Percentiles rank a stretch among this genome's conserved stretches.
Conservation (phyloP, 2,888 invertebrate species). For the Lasius platythorax region DNA sequence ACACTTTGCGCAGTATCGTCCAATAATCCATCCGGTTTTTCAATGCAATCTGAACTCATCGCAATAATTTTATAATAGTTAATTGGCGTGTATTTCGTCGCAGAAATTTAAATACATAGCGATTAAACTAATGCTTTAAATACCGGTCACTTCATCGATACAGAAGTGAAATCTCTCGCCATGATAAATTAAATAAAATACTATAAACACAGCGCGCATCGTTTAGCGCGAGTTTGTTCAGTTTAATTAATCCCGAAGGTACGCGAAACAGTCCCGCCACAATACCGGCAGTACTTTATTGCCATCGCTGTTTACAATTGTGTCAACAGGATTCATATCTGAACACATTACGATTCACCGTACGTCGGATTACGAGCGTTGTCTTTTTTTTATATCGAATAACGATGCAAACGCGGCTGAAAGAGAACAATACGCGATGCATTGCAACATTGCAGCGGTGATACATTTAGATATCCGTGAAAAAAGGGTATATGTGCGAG, state of each 20-base stretch:
- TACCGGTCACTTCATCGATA: constrained; percentile 3
- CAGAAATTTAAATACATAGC: background rate
- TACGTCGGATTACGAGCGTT: constrained; percentile 30
- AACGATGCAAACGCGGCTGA: constrained; percentile 26
- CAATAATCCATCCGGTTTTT: background rate
- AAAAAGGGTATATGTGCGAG: constrained; percentile 15
- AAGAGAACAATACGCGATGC: constrained; percentile 39
- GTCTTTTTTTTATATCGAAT: constrained; percentile 51
- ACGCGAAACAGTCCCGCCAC: background rate
- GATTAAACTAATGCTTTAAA: constrained; percentile 36
- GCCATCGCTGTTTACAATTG: constrained; percentile 30
- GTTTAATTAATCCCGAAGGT: constrained; percentile 47
- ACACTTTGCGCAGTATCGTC: background rate
- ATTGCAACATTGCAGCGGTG: constrained; percentile 8
- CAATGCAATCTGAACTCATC: background rate
- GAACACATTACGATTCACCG: constrained; percentile 48
- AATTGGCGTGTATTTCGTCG: background rate
- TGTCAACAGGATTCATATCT: constrained; percentile 53
- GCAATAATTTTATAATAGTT: background rate
- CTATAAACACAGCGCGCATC: constrained; percentile 15
- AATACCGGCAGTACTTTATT: constrained; percentile 28
- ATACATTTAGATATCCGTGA: constrained; percentile 58
- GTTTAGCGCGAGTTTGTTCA: constrained; percentile 47
- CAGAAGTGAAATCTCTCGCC: constrained; percentile 5
- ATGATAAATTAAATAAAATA: constrained; percentile 34